Evolutionary conservation across 1,140 invertebrate species (phyloP).

Genomic region (Rhyzopertha dominica): DNA sequence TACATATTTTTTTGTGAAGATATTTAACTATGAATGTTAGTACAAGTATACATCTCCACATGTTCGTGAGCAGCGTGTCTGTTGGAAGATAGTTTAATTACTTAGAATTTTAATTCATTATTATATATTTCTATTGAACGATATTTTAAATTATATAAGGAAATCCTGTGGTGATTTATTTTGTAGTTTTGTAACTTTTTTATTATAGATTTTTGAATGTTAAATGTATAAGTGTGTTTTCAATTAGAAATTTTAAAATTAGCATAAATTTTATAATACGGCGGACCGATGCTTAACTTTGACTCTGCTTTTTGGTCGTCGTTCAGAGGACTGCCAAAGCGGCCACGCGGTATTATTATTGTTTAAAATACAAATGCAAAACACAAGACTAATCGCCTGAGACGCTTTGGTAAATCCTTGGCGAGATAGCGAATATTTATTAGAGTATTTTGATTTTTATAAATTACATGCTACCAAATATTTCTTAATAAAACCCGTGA

Average conservation of each 20-base stretch:
- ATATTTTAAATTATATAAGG: constrained; percentile 40
- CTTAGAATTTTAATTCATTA: constrained; percentile 40
- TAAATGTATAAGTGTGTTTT: constrained; percentile 45
- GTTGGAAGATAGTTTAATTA: constrained; percentile 43
- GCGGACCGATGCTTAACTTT: constrained; percentile 39
- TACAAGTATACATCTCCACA: constrained; percentile 46
- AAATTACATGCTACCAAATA: constrained; percentile 47
- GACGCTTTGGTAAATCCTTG: constrained; percentile 22
- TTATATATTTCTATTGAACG: constrained; percentile 44
- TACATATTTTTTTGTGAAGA: constrained; percentile 48
- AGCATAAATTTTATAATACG: constrained; percentile 33
- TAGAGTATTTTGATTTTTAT: constrained; percentile 40
- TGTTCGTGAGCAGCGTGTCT: constrained; percentile 44
- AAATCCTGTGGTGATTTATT: constrained; percentile 35
- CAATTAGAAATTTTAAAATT: constrained; percentile 44
- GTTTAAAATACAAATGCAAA: constrained; percentile 2
- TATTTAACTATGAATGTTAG: constrained; percentile 48
- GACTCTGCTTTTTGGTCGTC: constrained; percentile 29
- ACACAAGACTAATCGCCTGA: constrained; percentile 34
- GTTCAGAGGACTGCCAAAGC: constrained; percentile 24
- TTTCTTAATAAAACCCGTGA: constrained; percentile 45
- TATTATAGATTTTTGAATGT: constrained; percentile 43
- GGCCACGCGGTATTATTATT: constrained; percentile 10
- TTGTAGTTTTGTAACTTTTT: constrained; percentile 40
- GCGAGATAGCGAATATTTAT: constrained; percentile 37